Percentiles rank a stretch among this genome's conserved stretches.
Conservation (phyloP, 2,113 vertebrate species). For the Otolemur garnettii region DNA sequence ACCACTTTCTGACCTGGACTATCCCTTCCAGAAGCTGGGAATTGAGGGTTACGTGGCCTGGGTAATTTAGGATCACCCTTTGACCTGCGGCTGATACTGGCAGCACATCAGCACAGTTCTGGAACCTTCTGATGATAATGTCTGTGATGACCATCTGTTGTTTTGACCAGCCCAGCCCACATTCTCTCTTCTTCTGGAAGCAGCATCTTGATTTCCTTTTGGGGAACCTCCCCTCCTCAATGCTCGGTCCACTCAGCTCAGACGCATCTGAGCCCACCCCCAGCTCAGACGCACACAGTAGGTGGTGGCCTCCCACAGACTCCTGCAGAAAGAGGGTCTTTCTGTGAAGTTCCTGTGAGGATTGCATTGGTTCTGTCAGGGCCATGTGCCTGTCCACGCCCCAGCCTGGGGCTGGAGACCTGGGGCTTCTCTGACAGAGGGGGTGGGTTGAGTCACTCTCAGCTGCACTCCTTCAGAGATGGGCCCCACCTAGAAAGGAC, state of each 20-base stretch:
- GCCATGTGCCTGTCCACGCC: not conserved
- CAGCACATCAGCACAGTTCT: not conserved
- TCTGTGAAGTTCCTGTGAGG: not conserved
- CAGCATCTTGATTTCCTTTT: not conserved
- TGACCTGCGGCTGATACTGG: not conserved
- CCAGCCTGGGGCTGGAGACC: not conserved
- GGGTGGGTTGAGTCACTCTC: no score
- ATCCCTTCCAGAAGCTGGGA: not conserved
- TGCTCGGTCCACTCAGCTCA: not conserved
- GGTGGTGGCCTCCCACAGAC: no score
- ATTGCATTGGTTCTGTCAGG: not conserved
- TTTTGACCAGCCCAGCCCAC: not conserved
- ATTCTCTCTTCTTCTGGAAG: not conserved
- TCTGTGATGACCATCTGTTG: not conserved
- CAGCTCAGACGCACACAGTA: not conserved
- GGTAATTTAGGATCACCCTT: not conserved
- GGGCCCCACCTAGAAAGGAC: no score
- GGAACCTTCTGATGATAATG: not conserved
- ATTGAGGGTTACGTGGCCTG: not conserved
- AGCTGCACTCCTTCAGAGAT: not conserved
- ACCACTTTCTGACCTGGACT: not conserved
- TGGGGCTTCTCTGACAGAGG: not conserved
- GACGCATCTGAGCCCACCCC: not conserved
- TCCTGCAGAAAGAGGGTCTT: not conserved
- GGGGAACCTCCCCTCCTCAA: not conserved